Conservation (phyloP, 2,888 invertebrate species). For the Scrobipalpa atriplicella region DNA sequence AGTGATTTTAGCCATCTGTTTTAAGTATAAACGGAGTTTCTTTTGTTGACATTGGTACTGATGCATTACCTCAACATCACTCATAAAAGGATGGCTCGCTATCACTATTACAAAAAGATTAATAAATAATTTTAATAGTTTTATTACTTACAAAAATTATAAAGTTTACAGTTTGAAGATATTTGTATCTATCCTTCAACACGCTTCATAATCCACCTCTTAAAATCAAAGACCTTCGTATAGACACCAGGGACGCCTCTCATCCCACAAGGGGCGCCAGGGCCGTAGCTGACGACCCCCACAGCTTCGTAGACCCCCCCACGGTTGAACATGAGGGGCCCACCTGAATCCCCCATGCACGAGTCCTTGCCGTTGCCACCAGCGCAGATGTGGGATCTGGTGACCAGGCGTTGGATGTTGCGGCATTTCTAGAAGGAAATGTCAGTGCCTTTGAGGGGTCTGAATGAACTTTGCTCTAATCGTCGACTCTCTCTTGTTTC, state of each 20-base stretch:
- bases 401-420: not conserved
- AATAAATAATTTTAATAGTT: too few species aligned
- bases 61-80: too few species aligned
- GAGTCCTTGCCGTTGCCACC: conserved; percentile 1
- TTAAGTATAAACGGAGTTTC: too few species aligned
- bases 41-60: too few species aligned
- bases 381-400: conserved; percentile 1
- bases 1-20: too few species aligned
- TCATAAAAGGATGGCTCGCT: too few species aligned
- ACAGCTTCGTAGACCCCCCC: conserved; percentile 18
- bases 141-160: too few species aligned
- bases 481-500: too few species aligned
- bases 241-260: conserved; percentile 12
- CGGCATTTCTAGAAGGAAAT: conserved; percentile 10
- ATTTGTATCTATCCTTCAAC: not conserved
- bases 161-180: too few species aligned
- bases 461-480: too few species aligned
- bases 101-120: too few species aligned
- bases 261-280: not conserved
- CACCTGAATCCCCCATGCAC: conserved; percentile 24
- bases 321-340: conserved; percentile 25
- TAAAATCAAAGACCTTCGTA: conserved; percentile 24
- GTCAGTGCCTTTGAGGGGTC: not conserved
- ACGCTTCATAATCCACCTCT: conserved; percentile 14
- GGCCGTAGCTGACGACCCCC: conserved; percentile 24